These are phyloP conservation scores for Clanis bilineata DNA, from an alignment of 2,888 invertebrate genomes.

Conservation along the genomic window DNA sequence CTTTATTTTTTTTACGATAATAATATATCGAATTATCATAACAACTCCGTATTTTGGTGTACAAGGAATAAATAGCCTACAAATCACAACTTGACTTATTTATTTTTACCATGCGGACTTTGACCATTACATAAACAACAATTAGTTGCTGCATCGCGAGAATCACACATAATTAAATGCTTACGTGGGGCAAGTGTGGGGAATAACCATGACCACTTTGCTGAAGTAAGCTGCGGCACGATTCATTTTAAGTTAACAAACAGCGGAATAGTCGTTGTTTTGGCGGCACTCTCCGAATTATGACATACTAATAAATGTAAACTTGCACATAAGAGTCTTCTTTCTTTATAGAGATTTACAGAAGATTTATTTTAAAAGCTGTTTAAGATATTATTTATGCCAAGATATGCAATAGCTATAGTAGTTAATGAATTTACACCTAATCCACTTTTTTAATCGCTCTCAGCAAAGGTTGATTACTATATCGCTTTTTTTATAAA, in stretches of 20 bases:
- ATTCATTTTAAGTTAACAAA: slow-evolving; percentile 30
- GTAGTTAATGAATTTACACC: too few species aligned
- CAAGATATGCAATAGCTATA: too few species aligned
- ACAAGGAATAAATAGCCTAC: not conserved
- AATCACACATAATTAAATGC: not conserved
- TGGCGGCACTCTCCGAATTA: not conserved
- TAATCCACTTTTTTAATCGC: not conserved
- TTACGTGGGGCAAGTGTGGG: slow-evolving; percentile 1
- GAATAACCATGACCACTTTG: slow-evolving; percentile 31
- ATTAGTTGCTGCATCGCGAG: not conserved
- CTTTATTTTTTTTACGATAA: too few species aligned
- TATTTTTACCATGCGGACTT: not conserved
- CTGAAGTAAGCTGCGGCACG: slow-evolving; percentile 43
- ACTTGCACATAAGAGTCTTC: too few species aligned
- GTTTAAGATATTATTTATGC: too few species aligned
- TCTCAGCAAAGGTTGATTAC: not conserved
- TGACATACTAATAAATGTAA: not conserved
- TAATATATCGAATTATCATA: too few species aligned
- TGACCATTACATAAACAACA: slow-evolving; percentile 7
- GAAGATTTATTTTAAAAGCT: too few species aligned
- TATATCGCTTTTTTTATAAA: slow-evolving; percentile 55
- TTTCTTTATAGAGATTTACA: too few species aligned
- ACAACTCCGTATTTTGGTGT: not conserved
- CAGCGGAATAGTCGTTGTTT: not conserved
- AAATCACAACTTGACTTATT: not conserved